These are phyloP conservation scores for Stenodera caucasica DNA, from an alignment of 2,888 invertebrate genomes.

Conservation along the genomic window DNA sequence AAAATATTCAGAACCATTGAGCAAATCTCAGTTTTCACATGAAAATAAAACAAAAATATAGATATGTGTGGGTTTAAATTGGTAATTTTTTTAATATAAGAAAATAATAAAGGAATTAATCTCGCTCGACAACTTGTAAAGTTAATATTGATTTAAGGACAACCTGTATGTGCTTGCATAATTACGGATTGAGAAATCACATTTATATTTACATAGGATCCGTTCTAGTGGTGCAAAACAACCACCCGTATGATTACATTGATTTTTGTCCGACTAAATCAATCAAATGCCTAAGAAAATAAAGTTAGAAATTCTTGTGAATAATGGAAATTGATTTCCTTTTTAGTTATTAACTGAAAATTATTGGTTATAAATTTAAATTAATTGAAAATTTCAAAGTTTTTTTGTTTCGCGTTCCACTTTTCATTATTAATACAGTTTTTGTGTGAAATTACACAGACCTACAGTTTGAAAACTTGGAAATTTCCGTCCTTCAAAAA, in stretches of 20 bases:
- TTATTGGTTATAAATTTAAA: neutral
- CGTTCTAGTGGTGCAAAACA: constrained; percentile 5
- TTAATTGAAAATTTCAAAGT: neutral
- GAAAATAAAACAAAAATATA: too few species aligned
- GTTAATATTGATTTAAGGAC: constrained; percentile 12
- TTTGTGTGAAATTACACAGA: neutral
- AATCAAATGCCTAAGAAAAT: too few species aligned
- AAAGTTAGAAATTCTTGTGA: too few species aligned
- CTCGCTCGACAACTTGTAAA: constrained; percentile 9
- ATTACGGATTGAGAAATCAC: constrained; percentile 13
- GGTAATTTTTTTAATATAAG: neutral
- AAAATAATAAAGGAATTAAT: constrained; percentile 2
- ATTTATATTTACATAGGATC: constrained; percentile 13
- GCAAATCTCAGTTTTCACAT: too few species aligned
- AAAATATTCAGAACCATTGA: too few species aligned
- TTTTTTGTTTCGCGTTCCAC: neutral
- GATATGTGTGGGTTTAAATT: too few species aligned
- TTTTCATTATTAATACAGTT: neutral
- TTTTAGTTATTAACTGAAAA: neutral
- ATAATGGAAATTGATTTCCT: neutral
- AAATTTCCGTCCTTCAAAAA: neutral
- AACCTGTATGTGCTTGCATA: constrained; percentile 12
- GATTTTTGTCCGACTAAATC: neutral
- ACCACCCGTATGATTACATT: neutral
- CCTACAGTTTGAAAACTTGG: neutral